Base-by-base conservation (phyloP, 2,113 vertebrate species). In the Chaetodon trifascialis region DNA sequence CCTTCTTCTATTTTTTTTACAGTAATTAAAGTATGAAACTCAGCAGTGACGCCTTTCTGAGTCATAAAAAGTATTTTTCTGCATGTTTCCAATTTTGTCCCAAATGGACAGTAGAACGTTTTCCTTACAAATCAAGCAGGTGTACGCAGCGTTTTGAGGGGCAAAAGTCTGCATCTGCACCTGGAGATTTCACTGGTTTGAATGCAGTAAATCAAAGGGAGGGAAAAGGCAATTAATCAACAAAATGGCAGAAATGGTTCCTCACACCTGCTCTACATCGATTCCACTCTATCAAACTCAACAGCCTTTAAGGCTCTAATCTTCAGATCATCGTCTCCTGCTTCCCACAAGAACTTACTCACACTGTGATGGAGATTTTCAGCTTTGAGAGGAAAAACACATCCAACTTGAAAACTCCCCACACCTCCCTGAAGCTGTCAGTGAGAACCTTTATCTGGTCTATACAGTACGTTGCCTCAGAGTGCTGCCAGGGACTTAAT, bases 11-110 rank as follows among this genome's bases (percentile, higher is more conserved):
- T 69, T 59, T 83, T 69, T 59, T 83, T 64, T 25, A 63, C 23
- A 49, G 14, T 38, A 59, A 51, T 65, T 51, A 8, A 1, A 73
- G 16, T 9, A 74, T 76, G 54, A 88, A 19, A 75, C 68, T 69
- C 14, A 7, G 51, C 5, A 63, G 63, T 17, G 40, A 82, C 10
- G 1, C n/a, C 30, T 63, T 70, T 23, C 56, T 36, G 46, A 73
- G 49, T 67, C 46, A 55, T 30, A 21, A 5, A 67, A 30, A 59
- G n/a, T 14, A 70, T 7, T 30, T 70, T 68, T 40, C 17, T 6
- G 17, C 17, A 34, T 55, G 36, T 64, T 73, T 73, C 11, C 3
- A 44, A 54, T 84, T 15, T 68, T 46, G 6, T 58, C 38, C 74
- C 14, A 3, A 15, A 42, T 47, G 7, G 59, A 52, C 23, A 21